Conservation (phyloP, 2,113 vertebrate species). For the Mobula hypostoma region DNA sequence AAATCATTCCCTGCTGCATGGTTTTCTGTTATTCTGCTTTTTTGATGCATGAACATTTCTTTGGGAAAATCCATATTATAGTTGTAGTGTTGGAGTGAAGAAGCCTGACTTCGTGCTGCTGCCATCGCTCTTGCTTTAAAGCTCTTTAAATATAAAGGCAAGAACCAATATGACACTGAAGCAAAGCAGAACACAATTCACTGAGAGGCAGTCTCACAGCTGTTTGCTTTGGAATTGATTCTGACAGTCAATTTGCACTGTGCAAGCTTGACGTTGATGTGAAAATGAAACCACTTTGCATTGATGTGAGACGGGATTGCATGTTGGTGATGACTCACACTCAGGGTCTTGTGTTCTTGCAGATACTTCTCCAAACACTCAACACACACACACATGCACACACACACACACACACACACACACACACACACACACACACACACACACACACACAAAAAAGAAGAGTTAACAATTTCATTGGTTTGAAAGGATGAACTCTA, state of each 20-base stretch:
- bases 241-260: background rate
- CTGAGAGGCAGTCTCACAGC: background rate
- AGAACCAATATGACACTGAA: background rate
- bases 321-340: background rate
- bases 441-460: background rate
- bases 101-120: background rate
- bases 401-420: too few relatives aligned
- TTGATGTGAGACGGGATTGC: background rate
- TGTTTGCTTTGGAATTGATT: background rate
- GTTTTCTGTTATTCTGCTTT: background rate
- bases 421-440: too few relatives aligned
- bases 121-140: background rate
- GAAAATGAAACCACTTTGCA: background rate
- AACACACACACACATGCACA: too few relatives aligned
- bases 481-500: background rate
- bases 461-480: background rate
- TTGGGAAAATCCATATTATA: background rate
- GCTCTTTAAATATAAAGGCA: background rate
- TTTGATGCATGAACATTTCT: background rate
- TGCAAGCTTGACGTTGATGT: background rate
- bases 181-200: background rate
- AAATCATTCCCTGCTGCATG: background rate
- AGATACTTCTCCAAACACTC: background rate
- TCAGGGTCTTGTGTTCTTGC: background rate
- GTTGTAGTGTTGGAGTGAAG: background rate